Percentiles rank a stretch among this genome's conserved stretches.
These are phyloP conservation scores for Mormyrus hasselquistii DNA, from an alignment of 2,797 vertebrate genomes.

Conservation along the genomic window DNA sequence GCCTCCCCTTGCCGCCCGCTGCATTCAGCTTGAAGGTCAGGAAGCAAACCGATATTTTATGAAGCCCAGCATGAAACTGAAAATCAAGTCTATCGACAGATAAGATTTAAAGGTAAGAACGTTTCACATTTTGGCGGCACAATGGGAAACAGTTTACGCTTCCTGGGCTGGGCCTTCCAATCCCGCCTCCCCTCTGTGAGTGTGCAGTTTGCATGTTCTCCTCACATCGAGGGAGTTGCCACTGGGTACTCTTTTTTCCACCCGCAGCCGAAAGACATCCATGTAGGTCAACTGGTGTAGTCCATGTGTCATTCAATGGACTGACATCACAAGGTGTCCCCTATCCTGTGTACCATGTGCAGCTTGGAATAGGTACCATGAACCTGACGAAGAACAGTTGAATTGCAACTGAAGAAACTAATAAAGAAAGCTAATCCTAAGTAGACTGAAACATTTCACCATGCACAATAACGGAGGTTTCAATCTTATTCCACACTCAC, in stretches of 20 bases:
- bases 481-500: neutral
- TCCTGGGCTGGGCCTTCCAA: neutral
- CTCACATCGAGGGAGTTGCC: neutral
- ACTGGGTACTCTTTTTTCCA: neutral
- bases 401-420: neutral
- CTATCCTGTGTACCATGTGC: neutral
- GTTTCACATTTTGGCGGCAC: neutral
- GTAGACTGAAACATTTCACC: neutral
- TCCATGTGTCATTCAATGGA: neutral
- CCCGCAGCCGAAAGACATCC: neutral
- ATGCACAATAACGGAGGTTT: neutral
- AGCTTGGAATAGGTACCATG: neutral
- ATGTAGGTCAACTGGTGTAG: neutral
- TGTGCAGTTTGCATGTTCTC: neutral
- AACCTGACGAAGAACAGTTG: neutral
- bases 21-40: neutral
- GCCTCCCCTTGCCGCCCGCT: neutral
- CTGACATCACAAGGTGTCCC: neutral
- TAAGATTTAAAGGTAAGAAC: neutral
- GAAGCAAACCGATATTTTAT: neutral
- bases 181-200: neutral
- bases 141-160: neutral
- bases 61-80: neutral
- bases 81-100: neutral
- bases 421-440: neutral